Conservation (phyloP, 2,888 invertebrate genomes). For the Magallana nippona region DNA sequence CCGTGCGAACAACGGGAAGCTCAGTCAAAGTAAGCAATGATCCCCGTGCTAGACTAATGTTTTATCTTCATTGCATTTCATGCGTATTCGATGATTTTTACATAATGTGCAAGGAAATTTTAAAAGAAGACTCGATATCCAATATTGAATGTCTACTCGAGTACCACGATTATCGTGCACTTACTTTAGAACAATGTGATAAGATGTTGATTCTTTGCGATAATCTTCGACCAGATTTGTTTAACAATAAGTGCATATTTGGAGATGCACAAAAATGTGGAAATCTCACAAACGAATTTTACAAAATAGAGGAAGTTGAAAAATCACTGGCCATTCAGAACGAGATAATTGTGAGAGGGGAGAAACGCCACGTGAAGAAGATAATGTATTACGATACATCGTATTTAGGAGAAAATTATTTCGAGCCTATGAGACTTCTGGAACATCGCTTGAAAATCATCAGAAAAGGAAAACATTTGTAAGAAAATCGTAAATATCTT, state of each 20-base stretch:
- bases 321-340: constrained; percentile 10
- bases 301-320: not conserved
- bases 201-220: not conserved
- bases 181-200: not conserved
- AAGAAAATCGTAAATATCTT: not conserved
- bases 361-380: not conserved
- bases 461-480: not conserved
- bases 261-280: not conserved
- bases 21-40: not conserved
- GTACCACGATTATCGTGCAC: not conserved
- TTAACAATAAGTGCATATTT: not conserved
- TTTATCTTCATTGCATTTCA: not conserved
- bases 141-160: not conserved
- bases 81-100: not conserved
- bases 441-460: not conserved
- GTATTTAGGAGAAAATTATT: not conserved
- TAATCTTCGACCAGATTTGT: not conserved
- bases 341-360: not conserved
- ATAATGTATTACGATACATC: not conserved
- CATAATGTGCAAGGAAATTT: not conserved
- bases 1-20: not conserved
- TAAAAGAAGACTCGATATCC: not conserved
- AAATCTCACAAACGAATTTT: not conserved
- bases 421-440: not conserved
- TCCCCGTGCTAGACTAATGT: not conserved